phyloP scores from a whole-genome alignment of 2,888 invertebrate species.

The Lordiphosa fenestrarum region DNA sequence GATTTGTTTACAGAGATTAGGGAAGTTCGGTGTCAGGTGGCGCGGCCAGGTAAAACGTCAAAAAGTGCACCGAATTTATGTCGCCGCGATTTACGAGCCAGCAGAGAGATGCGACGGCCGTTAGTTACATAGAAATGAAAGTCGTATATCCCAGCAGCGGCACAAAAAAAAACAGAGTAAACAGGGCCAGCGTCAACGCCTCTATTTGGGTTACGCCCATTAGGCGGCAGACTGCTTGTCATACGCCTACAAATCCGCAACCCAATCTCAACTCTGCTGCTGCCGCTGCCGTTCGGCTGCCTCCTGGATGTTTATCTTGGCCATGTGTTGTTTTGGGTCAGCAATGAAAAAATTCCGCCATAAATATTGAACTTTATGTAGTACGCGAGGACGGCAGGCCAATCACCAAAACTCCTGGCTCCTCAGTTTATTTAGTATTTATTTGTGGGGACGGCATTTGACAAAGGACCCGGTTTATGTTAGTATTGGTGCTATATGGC shows the following conservation, averaged over 20 bases:
- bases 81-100: constrained; percentile 60
- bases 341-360: constrained; percentile 41
- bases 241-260: constrained; percentile 58
- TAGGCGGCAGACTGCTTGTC: constrained; percentile 41
- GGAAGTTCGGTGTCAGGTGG: constrained; percentile 54
- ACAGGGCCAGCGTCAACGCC: constrained; percentile 55
- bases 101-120: constrained; percentile 25
- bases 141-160: constrained; percentile 40
- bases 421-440: constrained; percentile 35
- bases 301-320: constrained; percentile 32
- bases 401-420: constrained; percentile 29
- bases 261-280: constrained; percentile 11
- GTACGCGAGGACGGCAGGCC: constrained; percentile 44
- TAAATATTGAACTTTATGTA: constrained; percentile 74
- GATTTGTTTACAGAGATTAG: constrained; percentile 72
- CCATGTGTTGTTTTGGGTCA: constrained; percentile 33
- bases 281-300: not conserved
- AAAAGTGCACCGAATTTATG: constrained; percentile 69
- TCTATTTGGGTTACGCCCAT: constrained; percentile 67
- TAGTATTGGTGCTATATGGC: constrained; percentile 28
- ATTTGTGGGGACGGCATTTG: constrained; percentile 24
- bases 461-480: constrained; percentile 26
- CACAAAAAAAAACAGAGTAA: constrained; percentile 26
- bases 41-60: constrained; percentile 42
- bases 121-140: constrained; percentile 64